Evolutionary conservation across 2,888 invertebrate species (phyloP), one percentile per base, ranked within the genome.

Genomic region (Lagria hirta): DNA sequence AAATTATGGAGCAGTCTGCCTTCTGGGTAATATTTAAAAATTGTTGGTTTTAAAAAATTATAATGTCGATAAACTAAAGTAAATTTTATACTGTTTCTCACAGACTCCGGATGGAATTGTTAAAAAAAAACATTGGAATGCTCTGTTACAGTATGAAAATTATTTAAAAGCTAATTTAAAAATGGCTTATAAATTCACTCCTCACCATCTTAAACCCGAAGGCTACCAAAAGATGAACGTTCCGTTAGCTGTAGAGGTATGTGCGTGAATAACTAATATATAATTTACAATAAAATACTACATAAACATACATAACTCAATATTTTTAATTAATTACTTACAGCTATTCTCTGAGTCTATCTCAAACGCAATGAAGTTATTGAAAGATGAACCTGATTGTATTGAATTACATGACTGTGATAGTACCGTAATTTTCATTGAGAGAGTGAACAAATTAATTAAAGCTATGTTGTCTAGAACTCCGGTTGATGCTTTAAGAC

Each of bases 21-120:
- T 23, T 23, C 6, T 23, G 23, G n/a, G 23, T 23, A 23, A 23
- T 12, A n/a, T n/a, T n/a, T n/a, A n/a, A n/a, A n/a, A n/a, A n/a
- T n/a, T n/a, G n/a, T n/a, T n/a, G n/a, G n/a, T n/a, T n/a, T n/a
- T n/a, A n/a, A n/a, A n/a, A n/a, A n/a, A n/a, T n/a, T n/a, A 3
- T 22, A 23, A 23, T 23, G 23, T 23, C 4, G 12, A 2, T 12
- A 23, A 10, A 22, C 11, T 22, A 22, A 8, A 22, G 11, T 22
- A 22, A 3, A 2, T 3, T 3, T 3, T 11, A 12, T 23, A 23
- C 12, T 23, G 11, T 23, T 3, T 12, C 12, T 23, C 12, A 2
- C 7, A 23, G 23, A 23, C 23, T 12, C 23, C 23, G 11, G 23
- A 23, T 23, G 23, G 23, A 23, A 5, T 23, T 12, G 5, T 23